Evolutionary conservation across 2,113 vertebrate genomes (phyloP), one percentile per base, ranked within the genome.

Genomic region (Jacana jacana): DNA sequence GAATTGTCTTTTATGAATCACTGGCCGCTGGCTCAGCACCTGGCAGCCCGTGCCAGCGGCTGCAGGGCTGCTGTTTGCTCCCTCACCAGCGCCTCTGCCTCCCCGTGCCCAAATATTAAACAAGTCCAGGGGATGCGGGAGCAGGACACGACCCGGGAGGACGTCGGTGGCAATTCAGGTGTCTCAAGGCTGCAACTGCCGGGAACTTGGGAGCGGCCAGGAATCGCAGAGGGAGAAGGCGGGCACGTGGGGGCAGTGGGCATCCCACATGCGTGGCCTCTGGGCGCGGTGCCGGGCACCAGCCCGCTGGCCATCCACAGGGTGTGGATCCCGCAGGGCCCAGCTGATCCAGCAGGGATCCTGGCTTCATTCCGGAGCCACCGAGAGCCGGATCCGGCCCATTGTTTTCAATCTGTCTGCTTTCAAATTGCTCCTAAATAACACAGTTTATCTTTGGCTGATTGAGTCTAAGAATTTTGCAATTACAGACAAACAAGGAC

Each of bases 361-460:
- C 86, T 70, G 91, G 76, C 91, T 35, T 9, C 76, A 0, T 23
- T 81, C 91, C 83, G 2, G 76, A 93, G 93, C 72, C 4, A 3
- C 78, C 4, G 28, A 5, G 10, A 66, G 86, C 85, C 48, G 11
- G 66, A 94, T 88, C 83, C 6, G 37, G 64, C 91, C 91, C 92
- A 44, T 94, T 96, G 95, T 97, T 96, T 95, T 77, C 95, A 70
- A 86, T 87, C 91, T 22, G 94, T 96, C 94, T 94, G 96, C 96
- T 86, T 94, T 9, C 95, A 89, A 97, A 97, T 97, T 95, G 91
- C 93, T 92, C 75, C 96, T 86, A 94, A 96, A 97, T 96, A 94
- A 94, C 89, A 54, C 91, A 91, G 94, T 97, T 97, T 97, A 96
- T 95, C 96, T 94, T 17, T 27, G 93, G 93, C 95, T 97, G 96